Evolutionary conservation across 2,113 vertebrate species (phyloP).

Genomic region (Periophthalmodon schlosseri): DNA sequence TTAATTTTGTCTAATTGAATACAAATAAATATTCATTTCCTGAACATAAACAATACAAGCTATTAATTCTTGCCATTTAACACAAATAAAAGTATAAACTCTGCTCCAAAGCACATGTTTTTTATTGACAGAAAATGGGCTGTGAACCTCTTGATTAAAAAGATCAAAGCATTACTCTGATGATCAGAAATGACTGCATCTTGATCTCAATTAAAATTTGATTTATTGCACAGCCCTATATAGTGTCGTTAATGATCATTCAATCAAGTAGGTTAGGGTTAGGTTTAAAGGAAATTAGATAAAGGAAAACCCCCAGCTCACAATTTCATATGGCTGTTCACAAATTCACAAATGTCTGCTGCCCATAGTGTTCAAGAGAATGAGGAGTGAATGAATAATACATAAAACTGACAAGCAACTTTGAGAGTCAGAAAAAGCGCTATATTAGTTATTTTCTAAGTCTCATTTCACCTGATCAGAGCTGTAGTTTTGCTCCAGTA

Average conservation of each 20-base stretch:
- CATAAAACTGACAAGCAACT: not conserved
- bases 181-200: too few relatives aligned
- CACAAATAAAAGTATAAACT: too few relatives aligned
- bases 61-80: too few relatives aligned
- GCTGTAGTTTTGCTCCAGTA: not conserved
- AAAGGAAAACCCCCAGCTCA: not conserved
- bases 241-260: not conserved
- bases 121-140: too few relatives aligned
- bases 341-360: not conserved
- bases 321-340: not conserved
- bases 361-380: not conserved
- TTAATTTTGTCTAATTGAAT: too few relatives aligned
- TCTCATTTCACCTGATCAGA: constrained; percentile 6
- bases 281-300: too few relatives aligned
- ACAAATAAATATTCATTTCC: too few relatives aligned
- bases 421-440: not conserved
- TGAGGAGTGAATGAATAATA: not conserved
- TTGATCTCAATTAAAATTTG: too few relatives aligned
- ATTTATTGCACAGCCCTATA: not conserved
- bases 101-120: too few relatives aligned
- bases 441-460: not conserved
- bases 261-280: not conserved
- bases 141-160: too few relatives aligned
- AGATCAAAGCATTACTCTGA: too few relatives aligned
- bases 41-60: too few relatives aligned